A percentile compares a stretch with the other conserved stretches of the same genome.
Conservation (phyloP, 53 echinoderm and acorn worm species). For the Henricia sp. region DNA sequence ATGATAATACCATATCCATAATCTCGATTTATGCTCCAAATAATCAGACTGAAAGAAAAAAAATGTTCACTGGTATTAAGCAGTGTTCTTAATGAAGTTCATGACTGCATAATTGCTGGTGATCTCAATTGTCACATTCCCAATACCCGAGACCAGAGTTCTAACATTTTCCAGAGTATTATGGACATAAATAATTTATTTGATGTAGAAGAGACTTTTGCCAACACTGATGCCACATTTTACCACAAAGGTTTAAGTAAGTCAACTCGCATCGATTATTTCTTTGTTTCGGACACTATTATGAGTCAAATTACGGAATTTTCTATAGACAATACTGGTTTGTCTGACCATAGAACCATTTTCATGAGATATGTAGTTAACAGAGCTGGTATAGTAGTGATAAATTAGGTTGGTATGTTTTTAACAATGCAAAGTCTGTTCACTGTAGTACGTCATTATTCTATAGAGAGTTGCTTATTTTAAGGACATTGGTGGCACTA, state of each 20-base stretch:
- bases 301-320: background rate
- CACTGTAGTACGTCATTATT: too few species aligned
- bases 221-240: background rate
- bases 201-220: background rate
- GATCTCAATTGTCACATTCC: slow-evolving; percentile 11
- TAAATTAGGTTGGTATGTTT: too few species aligned
- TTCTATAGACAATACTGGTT: background rate
- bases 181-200: background rate
- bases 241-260: background rate
- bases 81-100: background rate
- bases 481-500: too few species aligned
- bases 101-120: background rate
- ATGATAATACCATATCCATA: background rate
- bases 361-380: background rate
- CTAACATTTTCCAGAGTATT: background rate
- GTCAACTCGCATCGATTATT: background rate
- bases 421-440: too few species aligned
- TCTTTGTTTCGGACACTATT: background rate
- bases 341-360: slow-evolving; percentile 1
- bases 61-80: background rate
- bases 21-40: background rate
- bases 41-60: background rate
- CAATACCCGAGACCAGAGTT: background rate
- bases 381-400: too few species aligned
- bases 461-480: too few species aligned